Base-by-base conservation (phyloP, 64 coral and sea anemone genomes). In the Stichodactyla mertensii region DNA sequence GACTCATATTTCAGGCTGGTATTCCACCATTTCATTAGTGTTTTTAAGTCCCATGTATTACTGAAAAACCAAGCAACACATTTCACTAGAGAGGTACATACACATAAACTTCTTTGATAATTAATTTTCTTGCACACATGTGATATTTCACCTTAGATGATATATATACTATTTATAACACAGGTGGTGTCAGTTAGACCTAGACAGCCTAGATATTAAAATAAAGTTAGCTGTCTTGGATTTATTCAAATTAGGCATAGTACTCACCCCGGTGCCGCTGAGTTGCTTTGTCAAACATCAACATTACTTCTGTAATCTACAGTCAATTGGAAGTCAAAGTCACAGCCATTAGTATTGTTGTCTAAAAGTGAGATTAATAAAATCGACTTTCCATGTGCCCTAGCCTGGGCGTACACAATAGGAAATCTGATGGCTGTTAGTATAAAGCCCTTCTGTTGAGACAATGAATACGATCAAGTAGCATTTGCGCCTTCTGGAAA, bases 241-340 rank as follows among this genome's bases (percentile, higher is more conserved):
- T 58, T 78, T 51, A 61, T 55, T 86, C 5, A 87, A 84, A 55
- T 22, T 64, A 74, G 69, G 69, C 27, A 27, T 10, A 31, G 2
- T 74, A 69, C 77, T 80, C 85, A 95, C 94, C 94, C 78, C 94
- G 83, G 70, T 92, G 91, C 87, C 94, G 89, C 59, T 92, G 84
- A 11, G 94, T 95, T 61, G 86, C 91, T 79, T 83, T 95, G 54
- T 95, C 94, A 23, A 92, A 89, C 79, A 95, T 80, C 22, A 95
- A 84, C 87, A 92, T 87, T 26, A 87, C 54, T 24, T 95, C 94
- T 87, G 91, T 87, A 1, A 95, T 85, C 94, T 95, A 20, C 9
- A 87, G 20, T 9, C 24, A 26, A 74, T 11, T 91, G 92, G 20
- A 19, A 84, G 20, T 81, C 78, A 81, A 81, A 81, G 26, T 53